Evolutionary conservation across 2,113 vertebrate species (phyloP).

Genomic region (Seriola dumerili): DNA sequence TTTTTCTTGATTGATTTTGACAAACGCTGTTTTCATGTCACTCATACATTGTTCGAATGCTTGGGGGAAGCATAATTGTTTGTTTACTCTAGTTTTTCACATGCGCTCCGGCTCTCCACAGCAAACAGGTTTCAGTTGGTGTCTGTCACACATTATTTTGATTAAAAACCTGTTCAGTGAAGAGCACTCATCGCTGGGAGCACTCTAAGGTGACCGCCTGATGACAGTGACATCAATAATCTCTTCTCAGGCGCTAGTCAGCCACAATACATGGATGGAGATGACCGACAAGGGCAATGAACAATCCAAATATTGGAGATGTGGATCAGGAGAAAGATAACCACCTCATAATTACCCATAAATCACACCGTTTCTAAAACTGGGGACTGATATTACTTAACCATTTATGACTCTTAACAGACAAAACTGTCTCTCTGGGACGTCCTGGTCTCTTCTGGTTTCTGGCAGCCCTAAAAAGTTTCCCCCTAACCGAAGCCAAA

Average conservation of each 20-base stretch:
- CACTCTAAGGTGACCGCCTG: conserved; percentile 59
- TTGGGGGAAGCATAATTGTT: conserved; percentile 46
- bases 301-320: conserved; percentile 68
- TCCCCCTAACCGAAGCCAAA: too few relatives aligned
- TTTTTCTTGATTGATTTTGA: neutral
- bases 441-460: neutral
- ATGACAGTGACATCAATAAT: conserved; percentile 76
- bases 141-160: conserved; percentile 67
- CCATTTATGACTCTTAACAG: conserved; percentile 16
- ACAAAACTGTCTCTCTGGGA: neutral
- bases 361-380: conserved; percentile 47
- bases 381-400: conserved; percentile 17
- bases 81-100: conserved; percentile 38
- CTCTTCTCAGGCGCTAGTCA: conserved; percentile 43
- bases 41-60: conserved; percentile 9
- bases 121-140: conserved; percentile 29
- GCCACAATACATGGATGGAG: conserved; percentile 41
- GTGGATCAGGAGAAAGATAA: conserved; percentile 62
- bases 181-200: conserved; percentile 58
- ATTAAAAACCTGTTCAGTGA: conserved; percentile 74
- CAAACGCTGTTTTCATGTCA: neutral
- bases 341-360: conserved; percentile 53
- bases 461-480: neutral
- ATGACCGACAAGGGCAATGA: conserved; percentile 73
- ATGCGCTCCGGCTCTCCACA: conserved; percentile 19